phyloP scores from a whole-genome alignment of 2,888 invertebrate species.

The Orthonychiurus folsomi region DNA sequence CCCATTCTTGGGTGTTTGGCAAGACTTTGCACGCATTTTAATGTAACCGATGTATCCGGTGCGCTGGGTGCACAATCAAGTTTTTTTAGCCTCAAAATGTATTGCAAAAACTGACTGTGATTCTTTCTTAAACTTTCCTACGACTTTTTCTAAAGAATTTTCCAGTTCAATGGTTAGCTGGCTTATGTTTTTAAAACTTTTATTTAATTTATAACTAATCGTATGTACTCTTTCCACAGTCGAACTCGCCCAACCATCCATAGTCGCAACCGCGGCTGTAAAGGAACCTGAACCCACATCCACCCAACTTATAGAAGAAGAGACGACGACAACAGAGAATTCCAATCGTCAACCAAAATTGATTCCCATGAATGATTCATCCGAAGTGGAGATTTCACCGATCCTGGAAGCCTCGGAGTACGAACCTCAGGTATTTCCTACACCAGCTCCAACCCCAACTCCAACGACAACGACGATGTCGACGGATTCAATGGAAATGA shows the following conservation, averaged over 20 bases:
- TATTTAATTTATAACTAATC: background rate
- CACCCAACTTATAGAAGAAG: too few species aligned
- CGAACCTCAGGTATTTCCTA: slow-evolving; percentile 33
- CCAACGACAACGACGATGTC: background rate
- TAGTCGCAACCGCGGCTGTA: slow-evolving; percentile 5
- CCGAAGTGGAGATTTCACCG: slow-evolving; percentile 8
- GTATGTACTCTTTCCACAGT: background rate
- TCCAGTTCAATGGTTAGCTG: too few species aligned
- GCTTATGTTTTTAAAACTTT: too few species aligned
- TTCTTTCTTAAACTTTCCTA: too few species aligned
- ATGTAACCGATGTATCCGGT: too few species aligned
- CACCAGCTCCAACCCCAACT: slow-evolving; percentile 19
- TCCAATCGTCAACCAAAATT: slow-evolving; percentile 22
- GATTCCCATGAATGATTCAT: slow-evolving; percentile 14
- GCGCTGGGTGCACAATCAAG: too few species aligned
- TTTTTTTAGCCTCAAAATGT: too few species aligned
- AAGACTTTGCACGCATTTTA: too few species aligned
- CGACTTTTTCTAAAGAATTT: too few species aligned
- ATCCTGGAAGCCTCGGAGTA: slow-evolving; percentile 25
- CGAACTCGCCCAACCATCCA: background rate
- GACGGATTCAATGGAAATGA: slow-evolving; percentile 9
- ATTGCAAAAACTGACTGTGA: too few species aligned
- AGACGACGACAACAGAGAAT: background rate
- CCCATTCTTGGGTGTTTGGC: too few species aligned
- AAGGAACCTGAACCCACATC: too few species aligned